phyloP scores from a whole-genome alignment of 2,888 invertebrate species.

The Alloplasta piceator region DNA sequence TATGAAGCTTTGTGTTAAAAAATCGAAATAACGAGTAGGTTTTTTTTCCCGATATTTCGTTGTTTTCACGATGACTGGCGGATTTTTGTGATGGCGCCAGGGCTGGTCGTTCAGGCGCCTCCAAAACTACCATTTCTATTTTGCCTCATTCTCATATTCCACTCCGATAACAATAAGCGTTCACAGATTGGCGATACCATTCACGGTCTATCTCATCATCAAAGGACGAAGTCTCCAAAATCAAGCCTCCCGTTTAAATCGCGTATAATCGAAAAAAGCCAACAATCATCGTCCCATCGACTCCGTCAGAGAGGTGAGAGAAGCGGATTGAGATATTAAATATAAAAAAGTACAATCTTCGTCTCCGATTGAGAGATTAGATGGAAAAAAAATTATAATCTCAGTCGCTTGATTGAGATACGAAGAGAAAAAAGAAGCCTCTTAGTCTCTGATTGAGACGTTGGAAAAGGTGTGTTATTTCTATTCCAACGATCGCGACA shows the following conservation, averaged over 20 bases:
- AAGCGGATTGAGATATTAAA: too few species aligned
- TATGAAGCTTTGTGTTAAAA: background rate
- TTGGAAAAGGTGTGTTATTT: conserved; percentile 6
- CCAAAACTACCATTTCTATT: too few species aligned
- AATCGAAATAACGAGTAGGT: background rate
- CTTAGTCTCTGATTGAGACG: background rate
- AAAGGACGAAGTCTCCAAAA: conserved; percentile 1
- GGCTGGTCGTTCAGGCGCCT: conserved; percentile 29
- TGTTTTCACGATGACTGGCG: conserved; percentile 47
- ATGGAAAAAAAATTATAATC: conserved; percentile 9
- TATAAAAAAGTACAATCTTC: too few species aligned
- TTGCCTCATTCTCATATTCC: too few species aligned
- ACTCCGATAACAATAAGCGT: too few species aligned
- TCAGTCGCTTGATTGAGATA: conserved; percentile 28
- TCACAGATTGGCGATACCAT: background rate
- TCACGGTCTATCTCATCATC: background rate
- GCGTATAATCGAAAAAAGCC: background rate
- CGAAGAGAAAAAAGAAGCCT: background rate
- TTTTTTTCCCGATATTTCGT: conserved; percentile 11
- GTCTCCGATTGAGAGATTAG: conserved; percentile 5
- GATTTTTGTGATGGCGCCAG: conserved; percentile 46
- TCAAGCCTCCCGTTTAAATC: conserved; percentile 3
- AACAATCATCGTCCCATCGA: conserved; percentile 7
- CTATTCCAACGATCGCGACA: background rate
- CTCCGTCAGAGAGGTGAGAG: background rate